Base-by-base conservation (phyloP, 2,888 invertebrate genomes). In the Eupithecia subfuscata region DNA sequence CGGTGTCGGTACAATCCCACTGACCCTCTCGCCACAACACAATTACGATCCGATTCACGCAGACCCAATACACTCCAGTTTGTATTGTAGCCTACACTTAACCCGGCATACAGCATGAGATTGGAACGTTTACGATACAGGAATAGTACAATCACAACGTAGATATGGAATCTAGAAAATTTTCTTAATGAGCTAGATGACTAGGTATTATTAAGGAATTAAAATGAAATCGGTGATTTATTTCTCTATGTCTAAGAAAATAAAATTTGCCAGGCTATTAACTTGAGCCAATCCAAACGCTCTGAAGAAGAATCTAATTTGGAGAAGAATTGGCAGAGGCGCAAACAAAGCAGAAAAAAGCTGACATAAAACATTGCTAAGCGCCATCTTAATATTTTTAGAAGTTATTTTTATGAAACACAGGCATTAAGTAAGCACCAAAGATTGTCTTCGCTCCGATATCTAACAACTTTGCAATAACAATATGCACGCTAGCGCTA, bases 61-160 rank as follows among this genome's bases (percentile, higher is more conserved):
- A 37, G 45, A 22, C 63, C 73, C 73, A 73, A 73, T 74, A 74
- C 74, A 74, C 69, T 74, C 52, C 52, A 34, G 64, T 69, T 64
- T 74, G 64, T 64, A 65, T 48, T 48, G 52, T 48, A 48, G 60
- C 64, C 74, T 72, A 78, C 75, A 78, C 75, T 79, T 70, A 73
- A 18, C 34, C 64, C 70, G 56, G 37, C 7, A 52, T 6, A n/a
- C 0, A 70, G 74, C 69, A 74, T 18, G 12, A 37, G 52, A 25
- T 45, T 40, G 6, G 7, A 8, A 52, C 52, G 16, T 16, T 56
- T 11, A 14, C 40, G 37, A 67, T n/a, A 3, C 34, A 64, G 22
- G 22, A 18, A 18, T 7, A 1, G 3, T n/a, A 48, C 9, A 48
- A 9, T n/a, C 9, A 48, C 48, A 48, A n/a, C 18, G 2, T 48